Percentiles rank a stretch among this genome's conserved stretches.
phyloP scores from a whole-genome alignment of 2,797 vertebrate genomes.

The Myoxocephalus aenaeus region DNA sequence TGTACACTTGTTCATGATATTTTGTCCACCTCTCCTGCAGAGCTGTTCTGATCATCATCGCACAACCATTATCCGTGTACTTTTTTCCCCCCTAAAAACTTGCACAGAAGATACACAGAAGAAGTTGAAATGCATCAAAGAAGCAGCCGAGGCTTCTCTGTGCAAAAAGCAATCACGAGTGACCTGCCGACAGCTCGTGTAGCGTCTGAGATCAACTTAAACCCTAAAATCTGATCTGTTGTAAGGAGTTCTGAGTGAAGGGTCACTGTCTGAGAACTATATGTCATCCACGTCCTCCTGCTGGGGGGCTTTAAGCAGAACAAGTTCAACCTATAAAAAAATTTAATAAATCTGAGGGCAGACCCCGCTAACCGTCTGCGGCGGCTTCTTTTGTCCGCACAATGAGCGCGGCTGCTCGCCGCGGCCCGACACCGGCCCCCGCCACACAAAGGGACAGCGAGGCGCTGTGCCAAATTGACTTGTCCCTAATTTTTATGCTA shows the following conservation, averaged over 20 bases:
- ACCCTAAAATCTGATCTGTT: constrained; percentile 57
- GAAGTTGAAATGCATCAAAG: not conserved
- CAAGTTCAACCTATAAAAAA: constrained; percentile 38
- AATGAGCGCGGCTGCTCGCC: constrained; percentile 44
- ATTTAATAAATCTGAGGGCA: constrained; percentile 9
- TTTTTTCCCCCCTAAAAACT: not conserved
- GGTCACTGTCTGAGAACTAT: constrained; percentile 58
- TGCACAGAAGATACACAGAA: not conserved
- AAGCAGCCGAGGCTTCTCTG: no score
- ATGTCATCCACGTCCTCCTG: constrained; percentile 57
- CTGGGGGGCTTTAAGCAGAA: constrained; percentile 67
- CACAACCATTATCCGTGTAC: not conserved
- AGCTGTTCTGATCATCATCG: not conserved
- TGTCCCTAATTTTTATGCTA: constrained; percentile 79
- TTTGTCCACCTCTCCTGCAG: constrained; percentile 35
- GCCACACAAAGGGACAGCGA: constrained; percentile 61
- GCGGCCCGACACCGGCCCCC: constrained; percentile 38
- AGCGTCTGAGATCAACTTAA: constrained; percentile 53
- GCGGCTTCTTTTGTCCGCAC: constrained; percentile 40
- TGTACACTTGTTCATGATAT: constrained; percentile 35
- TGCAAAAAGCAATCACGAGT: constrained; percentile 33
- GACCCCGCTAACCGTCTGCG: constrained; percentile 26
- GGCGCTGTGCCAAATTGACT: constrained; percentile 67
- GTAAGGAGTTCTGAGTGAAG: constrained; percentile 31
- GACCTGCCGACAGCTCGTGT: constrained; percentile 40